phyloP scores from a whole-genome alignment of 2,888 invertebrate genomes.

The Athripsodes cinereus region DNA sequence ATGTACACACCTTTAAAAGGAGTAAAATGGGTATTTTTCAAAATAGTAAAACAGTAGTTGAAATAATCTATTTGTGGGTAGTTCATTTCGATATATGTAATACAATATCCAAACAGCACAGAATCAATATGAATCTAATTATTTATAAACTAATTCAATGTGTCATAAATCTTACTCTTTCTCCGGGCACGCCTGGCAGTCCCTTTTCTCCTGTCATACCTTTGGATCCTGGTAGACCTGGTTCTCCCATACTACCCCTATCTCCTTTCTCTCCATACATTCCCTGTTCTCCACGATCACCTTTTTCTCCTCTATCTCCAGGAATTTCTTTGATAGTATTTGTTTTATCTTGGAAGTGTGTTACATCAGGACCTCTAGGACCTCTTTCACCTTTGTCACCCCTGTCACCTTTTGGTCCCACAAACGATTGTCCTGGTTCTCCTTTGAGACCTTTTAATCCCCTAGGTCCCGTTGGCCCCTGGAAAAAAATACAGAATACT shows the following conservation, averaged over 20 bases:
- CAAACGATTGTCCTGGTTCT: constrained; percentile 45
- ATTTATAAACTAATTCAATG: too few relatives aligned
- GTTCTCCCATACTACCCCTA: constrained; percentile 62
- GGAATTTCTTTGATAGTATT: constrained; percentile 40
- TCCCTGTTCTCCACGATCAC: constrained; percentile 56
- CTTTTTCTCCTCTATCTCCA: constrained; percentile 54
- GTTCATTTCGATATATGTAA: too few relatives aligned
- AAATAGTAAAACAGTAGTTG: too few relatives aligned
- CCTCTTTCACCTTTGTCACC: constrained; percentile 51
- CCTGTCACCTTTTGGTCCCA: constrained; percentile 59
- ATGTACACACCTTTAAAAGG: neutral
- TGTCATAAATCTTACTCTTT: constrained; percentile 63
- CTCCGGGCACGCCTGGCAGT: constrained; percentile 73
- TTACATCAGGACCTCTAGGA: constrained; percentile 36
- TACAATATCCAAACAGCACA: too few relatives aligned
- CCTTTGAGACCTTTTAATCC: constrained; percentile 68
- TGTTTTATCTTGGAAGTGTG: constrained; percentile 33
- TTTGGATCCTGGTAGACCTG: constrained; percentile 57
- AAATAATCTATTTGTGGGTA: too few relatives aligned
- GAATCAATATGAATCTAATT: too few relatives aligned
- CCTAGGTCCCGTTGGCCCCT: constrained; percentile 63
- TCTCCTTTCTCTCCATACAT: constrained; percentile 64
- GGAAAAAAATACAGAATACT: constrained; percentile 23
- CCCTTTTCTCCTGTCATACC: constrained; percentile 87
- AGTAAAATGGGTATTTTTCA: too few relatives aligned